Evolutionary conservation across 2,113 vertebrate species (phyloP).

Genomic region (Syrrhaptes paradoxus): DNA sequence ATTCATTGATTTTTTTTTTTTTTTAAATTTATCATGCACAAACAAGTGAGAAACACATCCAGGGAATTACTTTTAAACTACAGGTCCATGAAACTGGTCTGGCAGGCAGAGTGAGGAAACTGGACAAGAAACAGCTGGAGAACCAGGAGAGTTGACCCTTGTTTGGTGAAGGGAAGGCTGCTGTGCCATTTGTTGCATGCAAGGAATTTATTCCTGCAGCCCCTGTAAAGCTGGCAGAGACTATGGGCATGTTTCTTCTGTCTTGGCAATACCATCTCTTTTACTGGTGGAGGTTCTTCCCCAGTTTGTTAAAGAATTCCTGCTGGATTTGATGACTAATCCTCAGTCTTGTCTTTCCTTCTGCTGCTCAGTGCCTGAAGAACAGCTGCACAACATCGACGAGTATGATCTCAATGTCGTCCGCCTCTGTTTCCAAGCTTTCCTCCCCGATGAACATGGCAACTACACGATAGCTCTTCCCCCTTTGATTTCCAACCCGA

Average conservation of each 20-base stretch:
- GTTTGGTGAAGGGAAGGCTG: background rate
- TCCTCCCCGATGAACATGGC: constrained; percentile 87
- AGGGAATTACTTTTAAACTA: background rate
- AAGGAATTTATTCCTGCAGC: background rate
- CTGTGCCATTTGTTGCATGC: rapidly evolving
- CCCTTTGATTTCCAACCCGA: constrained; percentile 94
- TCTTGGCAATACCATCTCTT: background rate
- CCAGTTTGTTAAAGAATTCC: background rate
- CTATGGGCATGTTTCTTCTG: rapidly evolving
- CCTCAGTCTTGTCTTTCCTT: background rate
- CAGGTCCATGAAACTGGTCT: background rate
- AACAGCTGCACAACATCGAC: constrained; percentile 90
- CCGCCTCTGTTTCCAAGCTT: constrained; percentile 95
- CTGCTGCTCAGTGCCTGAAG: constrained; percentile 82
- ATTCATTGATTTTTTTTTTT: background rate
- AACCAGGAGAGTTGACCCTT: background rate
- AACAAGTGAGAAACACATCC: background rate
- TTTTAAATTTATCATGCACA: background rate
- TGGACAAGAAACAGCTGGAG: background rate
- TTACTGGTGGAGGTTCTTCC: background rate
- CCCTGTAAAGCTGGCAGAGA: background rate
- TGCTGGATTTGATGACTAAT: background rate
- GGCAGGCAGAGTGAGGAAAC: background rate
- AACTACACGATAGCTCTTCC: constrained; percentile 81
- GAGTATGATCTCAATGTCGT: constrained; percentile 97